These are phyloP conservation scores for Lynx canadensis DNA, from an alignment of 2,113 vertebrate genomes.

Conservation along the genomic window DNA sequence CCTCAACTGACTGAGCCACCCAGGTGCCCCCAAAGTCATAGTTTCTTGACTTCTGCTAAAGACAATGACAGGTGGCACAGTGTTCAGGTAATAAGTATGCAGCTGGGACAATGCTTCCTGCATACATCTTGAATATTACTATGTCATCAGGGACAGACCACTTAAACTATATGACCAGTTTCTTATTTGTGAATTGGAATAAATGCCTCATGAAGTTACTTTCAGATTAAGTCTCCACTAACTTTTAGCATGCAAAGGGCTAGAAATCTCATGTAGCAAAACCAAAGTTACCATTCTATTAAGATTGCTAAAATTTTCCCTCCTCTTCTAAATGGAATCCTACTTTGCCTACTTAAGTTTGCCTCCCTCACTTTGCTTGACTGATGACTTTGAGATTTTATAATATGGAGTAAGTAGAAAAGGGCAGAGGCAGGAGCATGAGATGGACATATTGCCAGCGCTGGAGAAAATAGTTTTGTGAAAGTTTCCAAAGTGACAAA, in stretches of 20 bases:
- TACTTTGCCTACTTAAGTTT: background rate
- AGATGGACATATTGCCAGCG: background rate
- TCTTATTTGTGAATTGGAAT: background rate
- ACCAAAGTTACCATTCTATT: background rate
- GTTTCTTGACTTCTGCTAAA: background rate
- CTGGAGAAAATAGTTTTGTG: background rate
- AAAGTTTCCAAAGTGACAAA: background rate
- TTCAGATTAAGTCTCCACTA: background rate
- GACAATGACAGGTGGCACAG: background rate
- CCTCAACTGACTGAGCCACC: no score
- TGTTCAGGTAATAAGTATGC: background rate
- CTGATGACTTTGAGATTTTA: background rate
- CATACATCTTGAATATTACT: background rate
- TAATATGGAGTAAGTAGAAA: background rate
- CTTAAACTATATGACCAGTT: background rate
- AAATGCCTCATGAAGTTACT: background rate
- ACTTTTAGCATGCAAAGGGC: background rate
- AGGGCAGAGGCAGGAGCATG: background rate
- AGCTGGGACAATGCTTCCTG: background rate
- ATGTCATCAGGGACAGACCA: background rate
- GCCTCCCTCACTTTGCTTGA: background rate
- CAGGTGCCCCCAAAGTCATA: background rate
- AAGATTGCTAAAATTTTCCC: background rate
- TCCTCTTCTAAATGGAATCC: background rate
- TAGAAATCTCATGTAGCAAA: background rate